Base-by-base conservation (phyloP, 2,113 vertebrate species). In the Channa maculata region DNA sequence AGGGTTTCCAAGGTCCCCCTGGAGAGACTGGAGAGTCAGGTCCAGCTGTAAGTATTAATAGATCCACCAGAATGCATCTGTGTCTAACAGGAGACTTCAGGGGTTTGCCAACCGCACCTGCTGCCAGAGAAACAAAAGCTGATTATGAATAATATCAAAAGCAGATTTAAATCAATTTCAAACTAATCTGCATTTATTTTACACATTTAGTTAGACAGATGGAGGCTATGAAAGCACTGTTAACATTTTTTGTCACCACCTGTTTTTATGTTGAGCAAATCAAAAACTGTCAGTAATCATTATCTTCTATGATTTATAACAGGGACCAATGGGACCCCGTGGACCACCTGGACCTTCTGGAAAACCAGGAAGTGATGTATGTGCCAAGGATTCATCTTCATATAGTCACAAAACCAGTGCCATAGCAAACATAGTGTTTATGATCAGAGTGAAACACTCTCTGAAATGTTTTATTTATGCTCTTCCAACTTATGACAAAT, bases 361-460 rank as follows among this genome's bases (percentile, higher is more conserved):
- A 86, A 99, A 98, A 92, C 79, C 97, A 61, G 97, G 97, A 54
- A 97, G 97, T 66, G 97, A 99, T 81, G 97, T 99, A 87, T 96
- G 97, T 93, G 55, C 65, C 6, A 1, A 50, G 34, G 3, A 33
- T 43, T 57, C 2, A 46, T 46, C 15, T 6, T 5, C 14, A 60
- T 8, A 66, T 24, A 14, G 48, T 2, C 6, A 53, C 13, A 53
- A 37, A 6, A 34, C 7, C 37, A 49, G 45, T n/a, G 41, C 43
- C 49, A 58, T 64, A 46, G 4, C 5, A 57, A 71, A 74, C 3
- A 33, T 5, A 13, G 4, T 59, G 10, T 33, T 2, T 37, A 15
- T 1, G 8, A 63, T 48, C 2, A 15, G 8, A 36, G 6, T 33
- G 2, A 64, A 14, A 44, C 1, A 9, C 37, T 6, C 41, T 3